A percentile compares a stretch with the other conserved stretches of the same genome.
phyloP scores from a whole-genome alignment of 2,113 vertebrate species.

The Anguilla rostrata region DNA sequence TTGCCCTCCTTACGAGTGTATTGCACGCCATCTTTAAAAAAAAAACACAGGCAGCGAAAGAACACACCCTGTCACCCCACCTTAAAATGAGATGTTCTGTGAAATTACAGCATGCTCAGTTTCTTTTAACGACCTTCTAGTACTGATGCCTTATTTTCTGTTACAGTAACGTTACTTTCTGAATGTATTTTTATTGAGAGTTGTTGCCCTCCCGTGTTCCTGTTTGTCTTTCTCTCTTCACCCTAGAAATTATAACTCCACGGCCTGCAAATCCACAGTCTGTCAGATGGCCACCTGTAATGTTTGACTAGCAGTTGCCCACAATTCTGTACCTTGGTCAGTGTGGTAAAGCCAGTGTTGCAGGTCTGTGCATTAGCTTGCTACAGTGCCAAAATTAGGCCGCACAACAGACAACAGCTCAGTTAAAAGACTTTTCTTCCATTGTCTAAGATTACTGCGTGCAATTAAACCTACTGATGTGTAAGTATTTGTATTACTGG shows the following conservation, averaged over 20 bases:
- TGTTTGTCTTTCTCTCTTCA: neutral
- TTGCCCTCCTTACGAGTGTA: constrained; percentile 27
- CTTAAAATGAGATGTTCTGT: constrained; percentile 3
- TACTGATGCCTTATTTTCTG: neutral
- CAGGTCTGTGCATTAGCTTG: neutral
- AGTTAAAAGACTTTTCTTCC: neutral
- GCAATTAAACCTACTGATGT: neutral
- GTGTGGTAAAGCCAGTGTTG: neutral
- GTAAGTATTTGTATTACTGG: neutral
- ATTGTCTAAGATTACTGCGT: neutral
- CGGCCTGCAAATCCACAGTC: neutral
- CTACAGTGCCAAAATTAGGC: neutral
- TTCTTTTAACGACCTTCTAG: constrained; percentile 5
- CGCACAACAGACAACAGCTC: neutral
- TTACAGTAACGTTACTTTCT: neutral
- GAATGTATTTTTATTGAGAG: neutral
- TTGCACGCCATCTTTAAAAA: constrained; percentile 16
- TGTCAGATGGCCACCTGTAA: neutral
- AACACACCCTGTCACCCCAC: constrained; percentile 15
- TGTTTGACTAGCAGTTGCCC: neutral
- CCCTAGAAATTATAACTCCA: neutral
- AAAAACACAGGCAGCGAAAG: neutral
- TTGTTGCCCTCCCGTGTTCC: neutral
- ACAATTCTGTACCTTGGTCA: neutral
- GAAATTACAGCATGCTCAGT: neutral